These are phyloP conservation scores for Odiellus spinosus DNA, from an alignment of 2,888 invertebrate species.

Conservation along the genomic window DNA sequence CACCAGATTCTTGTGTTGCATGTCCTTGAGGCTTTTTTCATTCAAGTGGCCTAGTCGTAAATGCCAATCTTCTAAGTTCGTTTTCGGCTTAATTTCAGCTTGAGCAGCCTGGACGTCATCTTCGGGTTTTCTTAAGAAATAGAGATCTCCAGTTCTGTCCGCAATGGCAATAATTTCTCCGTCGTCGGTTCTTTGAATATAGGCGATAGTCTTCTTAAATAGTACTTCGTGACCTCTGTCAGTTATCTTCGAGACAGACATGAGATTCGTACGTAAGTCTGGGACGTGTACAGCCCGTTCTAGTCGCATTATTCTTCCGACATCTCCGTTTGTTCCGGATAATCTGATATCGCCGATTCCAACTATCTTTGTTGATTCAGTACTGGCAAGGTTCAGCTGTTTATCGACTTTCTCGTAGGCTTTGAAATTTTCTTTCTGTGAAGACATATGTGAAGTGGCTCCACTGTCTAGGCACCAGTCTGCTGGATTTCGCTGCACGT, in stretches of 20 bases:
- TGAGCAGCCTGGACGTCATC: not conserved
- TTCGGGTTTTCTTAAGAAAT: not conserved
- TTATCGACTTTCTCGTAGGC: not conserved
- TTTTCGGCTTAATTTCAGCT: not conserved
- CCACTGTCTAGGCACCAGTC: not conserved
- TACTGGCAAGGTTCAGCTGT: too few relatives aligned
- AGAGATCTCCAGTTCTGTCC: not conserved
- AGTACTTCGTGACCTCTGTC: not conserved
- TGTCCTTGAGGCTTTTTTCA: not conserved
- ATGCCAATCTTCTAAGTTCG: not conserved
- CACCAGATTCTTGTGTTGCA: too few relatives aligned
- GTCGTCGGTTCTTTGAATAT: not conserved
- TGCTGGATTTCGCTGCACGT: not conserved
- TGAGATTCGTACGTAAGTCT: not conserved
- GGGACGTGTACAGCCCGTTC: not conserved
- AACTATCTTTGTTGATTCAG: too few relatives aligned
- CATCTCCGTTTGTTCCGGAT: not conserved
- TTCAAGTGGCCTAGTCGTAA: not conserved
- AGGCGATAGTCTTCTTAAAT: not conserved
- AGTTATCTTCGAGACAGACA: not conserved
- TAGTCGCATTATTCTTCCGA: not conserved
- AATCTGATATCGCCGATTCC: not conserved
- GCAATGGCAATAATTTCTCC: not conserved
- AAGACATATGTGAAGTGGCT: not conserved
- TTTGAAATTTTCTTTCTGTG: not conserved